Conservation (phyloP, 23 tunicate species). For the Trididemnum nubilum region DNA sequence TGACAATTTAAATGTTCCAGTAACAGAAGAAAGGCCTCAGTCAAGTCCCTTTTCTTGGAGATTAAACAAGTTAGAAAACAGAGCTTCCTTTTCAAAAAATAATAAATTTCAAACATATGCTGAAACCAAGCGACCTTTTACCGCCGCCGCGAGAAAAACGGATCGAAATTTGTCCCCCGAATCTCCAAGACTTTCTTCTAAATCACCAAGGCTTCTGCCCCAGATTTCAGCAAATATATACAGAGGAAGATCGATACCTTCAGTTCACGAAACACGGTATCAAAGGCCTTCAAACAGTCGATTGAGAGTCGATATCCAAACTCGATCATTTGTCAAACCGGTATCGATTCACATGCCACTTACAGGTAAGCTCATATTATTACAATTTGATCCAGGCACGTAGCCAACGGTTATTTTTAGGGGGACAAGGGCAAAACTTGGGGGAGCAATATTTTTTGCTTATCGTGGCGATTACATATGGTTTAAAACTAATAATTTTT, state of each 20-base stretch:
- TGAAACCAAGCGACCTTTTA: background rate
- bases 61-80: background rate
- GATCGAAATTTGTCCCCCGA: background rate
- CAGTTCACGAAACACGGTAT: constrained; percentile 24
- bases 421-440: too few species aligned
- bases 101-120: background rate
- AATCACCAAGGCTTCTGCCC: constrained; percentile 16
- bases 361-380: background rate
- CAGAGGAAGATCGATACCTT: constrained; percentile 38
- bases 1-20: background rate
- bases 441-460: too few species aligned
- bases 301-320: background rate
- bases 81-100: background rate
- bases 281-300: background rate
- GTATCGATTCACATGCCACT: background rate
- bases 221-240: constrained; percentile 27
- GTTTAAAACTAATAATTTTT: too few species aligned
- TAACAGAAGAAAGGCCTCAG: background rate
- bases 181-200: background rate
- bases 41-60: constrained; percentile 24
- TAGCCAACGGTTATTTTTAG: too few species aligned
- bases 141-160: background rate
- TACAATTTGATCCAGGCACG: too few species aligned
- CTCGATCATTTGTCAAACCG: background rate
- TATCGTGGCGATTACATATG: too few species aligned